Evolutionary conservation across 2,113 vertebrate species (phyloP), one percentile per base, ranked within the genome.

Genomic region (Hippocampus mohnikei): DNA sequence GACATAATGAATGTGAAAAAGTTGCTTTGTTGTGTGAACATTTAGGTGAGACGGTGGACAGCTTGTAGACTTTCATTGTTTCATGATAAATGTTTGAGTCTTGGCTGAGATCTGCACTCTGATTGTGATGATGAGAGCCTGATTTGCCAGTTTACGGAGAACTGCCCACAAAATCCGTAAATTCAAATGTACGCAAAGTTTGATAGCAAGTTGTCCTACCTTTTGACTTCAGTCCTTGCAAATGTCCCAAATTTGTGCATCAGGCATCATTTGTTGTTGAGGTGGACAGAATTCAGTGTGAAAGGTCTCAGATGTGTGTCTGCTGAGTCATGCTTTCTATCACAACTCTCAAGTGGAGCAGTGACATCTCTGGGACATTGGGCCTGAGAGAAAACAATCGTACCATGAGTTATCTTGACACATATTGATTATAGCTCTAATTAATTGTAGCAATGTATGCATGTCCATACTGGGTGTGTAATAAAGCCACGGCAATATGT

Each of bases 341-440:
- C 63, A 46, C 63, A 65, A 15, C 2, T 65, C 63, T 65, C 41
- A 25, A 65, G 63, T 9, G 23, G 23, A 27, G 41, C 41, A 46
- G 7, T 65, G 63, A 65, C 63, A 48, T 46, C 63, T 65, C 42
- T 65, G 41, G 40, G 63, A 65, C 42, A 27, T 65, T 27, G 63
- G 63, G 23, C 13, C 63, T 44, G 7, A 12, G 62, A 65, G 13
- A 65, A 41, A 65, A 65, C 41, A 46, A 46, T 46, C 23, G 9
- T 16, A 64, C 40, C 61, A 23, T 44, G 62, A 15, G 40, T 64
- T 40, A 42, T 25, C 40, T 42, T 65, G 62, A 44, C 41, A 42
- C 15, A 44, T 64, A 44, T 64, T 44, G 40, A 64, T 42, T 44
- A 8, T 42, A 64, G 33, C 33, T 21, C 33, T 41, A 40, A 62